A percentile compares a stretch with the other conserved stretches of the same genome.
phyloP scores from a whole-genome alignment of 2,888 invertebrate genomes.

The Hedychridium roseum region DNA sequence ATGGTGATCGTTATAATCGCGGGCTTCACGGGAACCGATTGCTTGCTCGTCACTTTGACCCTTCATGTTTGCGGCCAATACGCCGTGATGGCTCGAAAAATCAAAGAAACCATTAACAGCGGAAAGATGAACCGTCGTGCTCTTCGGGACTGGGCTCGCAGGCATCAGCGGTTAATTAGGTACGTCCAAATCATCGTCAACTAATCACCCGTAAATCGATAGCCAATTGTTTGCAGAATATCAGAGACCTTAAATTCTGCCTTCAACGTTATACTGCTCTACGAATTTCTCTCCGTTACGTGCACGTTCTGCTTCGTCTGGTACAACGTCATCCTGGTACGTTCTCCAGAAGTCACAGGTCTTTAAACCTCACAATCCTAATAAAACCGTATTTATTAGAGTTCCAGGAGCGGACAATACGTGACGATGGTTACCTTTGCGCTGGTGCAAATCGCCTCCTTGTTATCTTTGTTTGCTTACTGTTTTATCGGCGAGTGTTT shows the following conservation, averaged over 20 bases:
- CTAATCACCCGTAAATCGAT: too few relatives aligned
- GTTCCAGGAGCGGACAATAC: too few relatives aligned
- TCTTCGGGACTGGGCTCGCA: conserved; percentile 1
- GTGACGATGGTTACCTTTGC: too few relatives aligned
- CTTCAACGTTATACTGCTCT: conserved; percentile 2
- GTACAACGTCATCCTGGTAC: too few relatives aligned
- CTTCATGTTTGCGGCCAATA: conserved; percentile 29
- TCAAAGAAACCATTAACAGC: conserved; percentile 4
- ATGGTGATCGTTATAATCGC: conserved; percentile 2
- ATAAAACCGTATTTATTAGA: too few relatives aligned
- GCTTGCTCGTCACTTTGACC: conserved; percentile 14
- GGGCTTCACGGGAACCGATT: conserved; percentile 18
- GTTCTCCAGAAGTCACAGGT: too few relatives aligned
- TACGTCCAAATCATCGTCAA: background rate
- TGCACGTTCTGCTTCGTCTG: too few relatives aligned
- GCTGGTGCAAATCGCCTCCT: too few relatives aligned
- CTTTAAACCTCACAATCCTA: too few relatives aligned
- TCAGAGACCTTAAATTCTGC: background rate
- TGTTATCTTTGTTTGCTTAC: conserved; percentile 8
- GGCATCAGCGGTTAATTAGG: conserved; percentile 20
- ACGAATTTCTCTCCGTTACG: too few relatives aligned
- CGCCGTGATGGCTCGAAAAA: conserved; percentile 10
- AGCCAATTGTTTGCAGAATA: background rate
- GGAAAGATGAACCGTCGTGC: background rate
- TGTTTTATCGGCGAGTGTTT: conserved; percentile 13